These are phyloP conservation scores for Motacilla alba DNA, from an alignment of 2,113 vertebrate species.

Conservation along the genomic window DNA sequence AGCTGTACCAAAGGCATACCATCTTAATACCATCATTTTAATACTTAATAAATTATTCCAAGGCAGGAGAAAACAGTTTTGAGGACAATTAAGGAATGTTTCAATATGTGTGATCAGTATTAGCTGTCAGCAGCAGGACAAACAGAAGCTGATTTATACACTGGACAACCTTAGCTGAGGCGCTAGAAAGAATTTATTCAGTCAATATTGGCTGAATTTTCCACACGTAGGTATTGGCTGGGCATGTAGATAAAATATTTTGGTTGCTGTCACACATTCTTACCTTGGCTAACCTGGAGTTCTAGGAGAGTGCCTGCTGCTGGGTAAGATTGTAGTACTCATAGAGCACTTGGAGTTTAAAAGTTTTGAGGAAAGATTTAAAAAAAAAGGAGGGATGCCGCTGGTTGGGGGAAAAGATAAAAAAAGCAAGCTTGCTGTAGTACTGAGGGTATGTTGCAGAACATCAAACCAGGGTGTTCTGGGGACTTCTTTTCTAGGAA, in stretches of 20 bases:
- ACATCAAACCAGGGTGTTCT: neutral
- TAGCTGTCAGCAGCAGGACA: neutral
- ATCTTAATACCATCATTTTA: neutral
- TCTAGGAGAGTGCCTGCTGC: neutral
- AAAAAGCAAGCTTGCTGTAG: neutral
- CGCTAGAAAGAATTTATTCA: neutral
- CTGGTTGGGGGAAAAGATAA: fast-evolving
- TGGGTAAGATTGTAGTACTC: neutral
- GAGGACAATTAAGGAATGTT: neutral
- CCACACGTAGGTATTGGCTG: neutral
- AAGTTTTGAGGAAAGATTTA: neutral
- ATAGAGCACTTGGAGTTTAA: neutral
- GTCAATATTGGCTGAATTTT: neutral
- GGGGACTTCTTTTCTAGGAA: neutral
- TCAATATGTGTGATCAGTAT: neutral
- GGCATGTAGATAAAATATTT: neutral
- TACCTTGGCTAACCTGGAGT: neutral
- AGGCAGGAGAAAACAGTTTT: neutral
- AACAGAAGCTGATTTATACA: neutral
- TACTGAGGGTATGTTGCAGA: neutral
- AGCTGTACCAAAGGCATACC: neutral
- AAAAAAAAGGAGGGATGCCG: neutral
- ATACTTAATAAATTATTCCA: neutral
- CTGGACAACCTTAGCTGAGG: neutral
- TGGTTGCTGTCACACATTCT: neutral